phyloP scores from a whole-genome alignment of 2,888 invertebrate genomes.

The Pandemis corylana region DNA sequence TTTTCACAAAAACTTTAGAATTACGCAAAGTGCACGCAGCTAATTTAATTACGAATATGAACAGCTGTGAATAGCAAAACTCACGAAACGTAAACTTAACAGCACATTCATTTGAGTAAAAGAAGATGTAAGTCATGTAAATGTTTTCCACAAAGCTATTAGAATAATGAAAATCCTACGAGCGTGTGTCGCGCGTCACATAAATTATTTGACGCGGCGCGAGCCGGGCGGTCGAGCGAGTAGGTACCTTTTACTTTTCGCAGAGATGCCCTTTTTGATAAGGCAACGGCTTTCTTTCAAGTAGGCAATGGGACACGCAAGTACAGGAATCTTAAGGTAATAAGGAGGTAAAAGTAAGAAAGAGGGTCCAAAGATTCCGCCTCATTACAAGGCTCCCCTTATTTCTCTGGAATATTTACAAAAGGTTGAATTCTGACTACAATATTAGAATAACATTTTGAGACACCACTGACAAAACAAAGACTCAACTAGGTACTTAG shows the following conservation, averaged over 20 bases:
- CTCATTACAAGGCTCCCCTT: neutral
- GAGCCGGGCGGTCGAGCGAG: slow-evolving; percentile 8
- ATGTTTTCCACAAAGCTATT: slow-evolving; percentile 41
- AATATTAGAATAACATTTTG: neutral
- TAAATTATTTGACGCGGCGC: slow-evolving; percentile 30
- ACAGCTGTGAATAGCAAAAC: slow-evolving; percentile 10
- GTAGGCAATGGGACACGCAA: slow-evolving; percentile 24
- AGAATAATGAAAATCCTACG: slow-evolving; percentile 40
- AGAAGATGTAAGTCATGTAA: slow-evolving; percentile 32
- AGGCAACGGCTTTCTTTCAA: slow-evolving; percentile 33
- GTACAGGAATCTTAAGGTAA: slow-evolving; percentile 13
- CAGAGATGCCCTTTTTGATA: slow-evolving; percentile 46
- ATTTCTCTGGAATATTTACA: neutral
- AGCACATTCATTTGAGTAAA: slow-evolving; percentile 25
- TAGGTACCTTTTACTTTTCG: slow-evolving; percentile 46
- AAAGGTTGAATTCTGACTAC: neutral
- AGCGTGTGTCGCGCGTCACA: slow-evolving; percentile 19
- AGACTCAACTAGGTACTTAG: neutral
- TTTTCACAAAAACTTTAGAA: slow-evolving; percentile 6
- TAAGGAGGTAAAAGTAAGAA: slow-evolving; percentile 6
- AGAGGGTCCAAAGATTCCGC: neutral
- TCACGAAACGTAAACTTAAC: slow-evolving; percentile 22
- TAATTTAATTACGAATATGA: slow-evolving; percentile 33
- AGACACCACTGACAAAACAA: neutral
- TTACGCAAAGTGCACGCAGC: slow-evolving; percentile 33